Conservation (phyloP, 2,797 vertebrate species). For the Catamblyrhynchus diadema region DNA sequence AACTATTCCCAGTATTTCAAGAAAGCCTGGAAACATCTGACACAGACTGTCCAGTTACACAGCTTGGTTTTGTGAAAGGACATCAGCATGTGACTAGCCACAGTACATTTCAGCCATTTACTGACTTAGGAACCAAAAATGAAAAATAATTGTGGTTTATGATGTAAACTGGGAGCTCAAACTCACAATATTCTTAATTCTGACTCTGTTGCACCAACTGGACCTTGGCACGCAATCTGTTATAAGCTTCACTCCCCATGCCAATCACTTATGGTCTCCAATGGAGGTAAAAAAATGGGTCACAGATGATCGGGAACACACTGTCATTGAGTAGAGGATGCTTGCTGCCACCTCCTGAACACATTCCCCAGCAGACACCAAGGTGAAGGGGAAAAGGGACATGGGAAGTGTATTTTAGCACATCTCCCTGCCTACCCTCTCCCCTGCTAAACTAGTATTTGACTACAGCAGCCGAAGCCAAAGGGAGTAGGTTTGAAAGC, state of each 20-base stretch:
- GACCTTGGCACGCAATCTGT: neutral
- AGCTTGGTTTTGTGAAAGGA: neutral
- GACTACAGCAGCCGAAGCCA: neutral
- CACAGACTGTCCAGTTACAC: neutral
- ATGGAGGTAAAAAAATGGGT: neutral
- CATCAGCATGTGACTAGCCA: neutral
- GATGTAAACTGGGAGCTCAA: neutral
- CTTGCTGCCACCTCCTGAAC: neutral
- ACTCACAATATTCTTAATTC: neutral
- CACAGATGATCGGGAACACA: neutral
- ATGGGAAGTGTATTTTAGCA: neutral
- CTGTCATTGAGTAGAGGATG: neutral
- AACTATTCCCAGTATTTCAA: neutral
- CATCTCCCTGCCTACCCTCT: neutral
- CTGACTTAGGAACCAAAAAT: neutral
- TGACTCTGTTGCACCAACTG: neutral
- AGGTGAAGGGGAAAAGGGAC: neutral
- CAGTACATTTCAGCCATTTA: neutral
- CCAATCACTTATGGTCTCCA: neutral
- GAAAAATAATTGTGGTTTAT: neutral
- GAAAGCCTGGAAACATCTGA: neutral
- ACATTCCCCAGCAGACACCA: neutral
- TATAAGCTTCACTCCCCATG: neutral
- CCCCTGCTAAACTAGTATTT: neutral
- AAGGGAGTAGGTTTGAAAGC: neutral